Base-by-base conservation (phyloP, 2,113 vertebrate genomes). In the Rynchops niger region DNA sequence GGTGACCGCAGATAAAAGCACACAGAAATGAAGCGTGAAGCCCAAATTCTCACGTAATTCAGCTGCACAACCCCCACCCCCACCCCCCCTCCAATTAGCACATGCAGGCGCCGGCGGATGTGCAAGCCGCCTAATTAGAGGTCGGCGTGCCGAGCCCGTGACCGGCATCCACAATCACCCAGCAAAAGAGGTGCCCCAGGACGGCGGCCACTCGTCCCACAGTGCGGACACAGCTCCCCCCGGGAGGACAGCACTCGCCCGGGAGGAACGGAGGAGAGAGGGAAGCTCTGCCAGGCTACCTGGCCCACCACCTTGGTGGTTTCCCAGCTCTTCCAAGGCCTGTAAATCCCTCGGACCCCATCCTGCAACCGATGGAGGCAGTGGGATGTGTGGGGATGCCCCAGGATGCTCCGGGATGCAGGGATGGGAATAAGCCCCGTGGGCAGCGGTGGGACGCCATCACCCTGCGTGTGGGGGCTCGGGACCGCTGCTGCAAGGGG, bases 191-290 rank as follows among this genome's bases (percentile, higher is more conserved):
- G 34, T 25, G n/a, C 29, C 34, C 17, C 5, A 17, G 34, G 59
- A 21, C 0, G 2, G 53, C 8, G 12, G n/a, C 58, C 4, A 1
- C 0, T 2, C 2, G 0, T 5, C 42, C 59, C 27, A 7, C 0
- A 0, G 32, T 0, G 2, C 2, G n/a, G 59, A 49, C 69, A 69
- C 14, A 5, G 49, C 43, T 86, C 73, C 63, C 34, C 12, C 15
- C 0, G 0, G 19, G 42, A 3, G 53, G n/a, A 34, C 4, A 11
- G 32, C 19, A 29, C 40, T 30, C 2, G 6, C 6, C 21, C 26
- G 40, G 49, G 38, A 43, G 26, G 4, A 18, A 38, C 0, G 3
- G 21, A 69, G 16, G 13, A n/a, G n/a, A 40, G 5, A 17, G 56
- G 16, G 13, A n/a, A 38, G 45, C 40, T 21, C 56, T 27, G 59